Base-by-base conservation (phyloP, 2,113 vertebrate genomes). In the Melanerpes aurifrons region DNA sequence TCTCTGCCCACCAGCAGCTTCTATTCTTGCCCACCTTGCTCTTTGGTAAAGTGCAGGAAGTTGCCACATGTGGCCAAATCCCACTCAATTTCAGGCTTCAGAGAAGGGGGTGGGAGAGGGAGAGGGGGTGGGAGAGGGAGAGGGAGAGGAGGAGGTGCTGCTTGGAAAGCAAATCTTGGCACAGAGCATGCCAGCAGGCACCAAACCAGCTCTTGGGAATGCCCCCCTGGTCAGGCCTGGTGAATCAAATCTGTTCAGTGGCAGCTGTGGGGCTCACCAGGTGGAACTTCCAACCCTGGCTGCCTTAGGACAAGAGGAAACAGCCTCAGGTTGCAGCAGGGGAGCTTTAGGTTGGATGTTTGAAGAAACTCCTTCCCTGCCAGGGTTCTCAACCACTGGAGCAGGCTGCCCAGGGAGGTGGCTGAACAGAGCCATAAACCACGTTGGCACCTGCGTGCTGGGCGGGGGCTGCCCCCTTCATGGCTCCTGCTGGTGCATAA, bases 121-220 rank as follows among this genome's bases (percentile, higher is more conserved):
- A 77, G 57, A 45, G 32, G 14, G 31, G 73, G 47, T 37, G 31
- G 35, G 57, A 32, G 18, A 15, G 32, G 14, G 31, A 77, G 47
- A 45, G 31, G 35, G 57, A 32, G 18, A 15, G 40, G 40, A 12
- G 10, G 40, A 18, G 37, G 43, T 2, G 0, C 48, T 19, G 15
- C 45, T 76, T 5, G 2, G 24, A 19, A 31, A 22, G 43, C 0
- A 2, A 15, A 3, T 48, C 22, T 15, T 0, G 1, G 69, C 73
- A 10, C 15, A 6, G 25, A 26, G 48, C 0, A 0, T 15, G 16
- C 29, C 43, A 18, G 32, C 1, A 1, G 3, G 1, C 1, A 0
- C 29, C 17, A 2, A 9, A 24, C 29, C 40, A 1, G 25, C 64
- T 31, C 61, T 15, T 15, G 24, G 47, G 26, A 22, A 5, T 0